These are phyloP conservation scores for Sebastes matsubarae DNA, from an alignment of 2,797 vertebrate species.

Conservation along the genomic window DNA sequence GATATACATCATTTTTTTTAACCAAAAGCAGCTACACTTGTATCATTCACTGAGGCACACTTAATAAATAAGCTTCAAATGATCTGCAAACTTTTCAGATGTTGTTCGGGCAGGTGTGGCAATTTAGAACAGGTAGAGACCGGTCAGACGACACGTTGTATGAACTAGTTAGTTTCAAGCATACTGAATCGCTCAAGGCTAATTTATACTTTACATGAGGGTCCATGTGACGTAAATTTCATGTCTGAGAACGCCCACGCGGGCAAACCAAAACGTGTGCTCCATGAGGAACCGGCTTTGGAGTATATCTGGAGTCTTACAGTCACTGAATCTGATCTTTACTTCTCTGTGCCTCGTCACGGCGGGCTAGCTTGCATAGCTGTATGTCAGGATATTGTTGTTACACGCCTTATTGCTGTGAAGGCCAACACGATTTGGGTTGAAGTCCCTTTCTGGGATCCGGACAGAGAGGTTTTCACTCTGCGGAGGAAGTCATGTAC, in stretches of 20 bases:
- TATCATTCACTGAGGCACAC: background rate
- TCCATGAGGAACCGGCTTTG: background rate
- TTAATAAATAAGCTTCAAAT: background rate
- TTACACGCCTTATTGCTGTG: background rate
- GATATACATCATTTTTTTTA: background rate
- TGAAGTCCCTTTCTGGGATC: background rate
- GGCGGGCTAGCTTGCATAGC: background rate
- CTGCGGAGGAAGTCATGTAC: background rate
- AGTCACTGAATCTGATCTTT: background rate
- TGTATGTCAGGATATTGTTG: background rate
- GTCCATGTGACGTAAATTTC: background rate
- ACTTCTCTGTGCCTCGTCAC: background rate
- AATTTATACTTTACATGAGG: background rate
- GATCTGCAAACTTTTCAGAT: background rate
- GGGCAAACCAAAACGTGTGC: too few species aligned
- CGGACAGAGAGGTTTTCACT: background rate
- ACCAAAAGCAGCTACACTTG: background rate
- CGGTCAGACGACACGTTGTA: background rate
- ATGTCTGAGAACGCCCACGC: background rate
- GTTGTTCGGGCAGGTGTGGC: background rate
- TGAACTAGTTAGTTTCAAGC: background rate
- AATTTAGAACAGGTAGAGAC: background rate
- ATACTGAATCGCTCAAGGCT: background rate
- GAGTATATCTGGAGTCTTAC: background rate
- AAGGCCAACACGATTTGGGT: background rate